phyloP scores from a whole-genome alignment of 2,888 invertebrate species.

The Cremastinae sp. region DNA sequence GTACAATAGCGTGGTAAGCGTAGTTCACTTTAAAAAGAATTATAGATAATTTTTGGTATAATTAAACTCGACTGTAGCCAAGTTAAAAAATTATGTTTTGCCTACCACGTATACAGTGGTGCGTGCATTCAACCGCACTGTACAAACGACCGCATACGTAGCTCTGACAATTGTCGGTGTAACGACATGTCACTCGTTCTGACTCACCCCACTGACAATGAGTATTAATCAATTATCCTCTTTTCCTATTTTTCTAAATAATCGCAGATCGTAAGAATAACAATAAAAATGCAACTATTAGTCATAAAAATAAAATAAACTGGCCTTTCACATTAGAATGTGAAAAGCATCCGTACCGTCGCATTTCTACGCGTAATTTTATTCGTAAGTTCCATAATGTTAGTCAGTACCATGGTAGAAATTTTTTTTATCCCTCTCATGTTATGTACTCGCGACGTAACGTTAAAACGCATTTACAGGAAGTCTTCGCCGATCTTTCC shows the following conservation, averaged over 20 bases:
- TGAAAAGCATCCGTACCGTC: background rate
- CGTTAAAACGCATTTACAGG: conserved; percentile 19
- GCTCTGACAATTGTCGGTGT: conserved; percentile 14
- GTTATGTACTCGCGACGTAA: conserved; percentile 14
- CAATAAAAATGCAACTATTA: background rate
- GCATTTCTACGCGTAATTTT: background rate
- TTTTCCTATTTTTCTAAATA: background rate
- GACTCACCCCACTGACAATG: conserved; percentile 38
- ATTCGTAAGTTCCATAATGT: conserved; percentile 12
- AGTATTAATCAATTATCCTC: background rate
- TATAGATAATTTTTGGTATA: too few species aligned
- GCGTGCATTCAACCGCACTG: conserved; percentile 18
- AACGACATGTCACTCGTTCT: conserved; percentile 12
- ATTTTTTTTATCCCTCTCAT: conserved; percentile 16
- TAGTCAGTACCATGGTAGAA: conserved; percentile 13
- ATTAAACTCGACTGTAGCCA: background rate
- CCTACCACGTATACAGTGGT: background rate
- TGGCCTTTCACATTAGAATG: background rate
- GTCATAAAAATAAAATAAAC: conserved; percentile 15
- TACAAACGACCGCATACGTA: conserved; percentile 23
- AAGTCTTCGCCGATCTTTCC: conserved; percentile 35
- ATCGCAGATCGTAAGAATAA: background rate
- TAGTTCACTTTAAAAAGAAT: too few species aligned
- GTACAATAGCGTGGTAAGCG: too few species aligned
- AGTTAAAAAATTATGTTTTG: too few species aligned